phyloP scores from a whole-genome alignment of 2,113 vertebrate genomes.

The Sebastes fasciatus region DNA sequence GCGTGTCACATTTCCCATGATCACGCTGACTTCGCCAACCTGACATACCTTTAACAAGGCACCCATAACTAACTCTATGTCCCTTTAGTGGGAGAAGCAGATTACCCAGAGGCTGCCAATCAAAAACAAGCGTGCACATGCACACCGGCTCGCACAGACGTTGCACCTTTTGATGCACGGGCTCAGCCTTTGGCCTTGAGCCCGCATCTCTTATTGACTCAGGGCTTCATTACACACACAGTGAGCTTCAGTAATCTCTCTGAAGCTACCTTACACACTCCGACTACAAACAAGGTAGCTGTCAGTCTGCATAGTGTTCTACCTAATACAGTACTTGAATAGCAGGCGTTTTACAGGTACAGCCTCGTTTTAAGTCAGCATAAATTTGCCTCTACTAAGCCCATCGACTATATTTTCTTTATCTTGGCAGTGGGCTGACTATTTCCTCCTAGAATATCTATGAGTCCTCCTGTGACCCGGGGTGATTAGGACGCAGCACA shows the following conservation, averaged over 20 bases:
- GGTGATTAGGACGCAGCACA: conserved; percentile 3
- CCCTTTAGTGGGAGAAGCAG: conserved; percentile 46
- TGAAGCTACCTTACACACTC: conserved; percentile 71
- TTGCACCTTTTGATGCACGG: conserved; percentile 56
- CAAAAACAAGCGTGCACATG: conserved; percentile 50
- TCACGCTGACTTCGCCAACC: conserved; percentile 72
- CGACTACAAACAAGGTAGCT: conserved; percentile 75
- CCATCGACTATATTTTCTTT: conserved; percentile 29
- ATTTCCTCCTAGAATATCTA: conserved; percentile 38
- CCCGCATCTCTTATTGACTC: conserved; percentile 81
- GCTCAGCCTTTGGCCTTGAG: conserved; percentile 75
- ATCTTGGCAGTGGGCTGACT: conserved; percentile 31
- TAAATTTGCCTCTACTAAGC: conserved; percentile 48
- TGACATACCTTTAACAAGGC: conserved; percentile 77
- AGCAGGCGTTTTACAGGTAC: conserved; percentile 54
- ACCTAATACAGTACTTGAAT: conserved; percentile 52
- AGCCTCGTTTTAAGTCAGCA: conserved; percentile 40
- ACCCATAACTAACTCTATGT: conserved; percentile 70
- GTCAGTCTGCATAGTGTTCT: conserved; percentile 65
- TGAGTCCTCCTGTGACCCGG: conserved; percentile 30
- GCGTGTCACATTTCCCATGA: conserved; percentile 77
- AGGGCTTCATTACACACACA: conserved; percentile 81
- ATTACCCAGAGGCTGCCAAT: conserved; percentile 68
- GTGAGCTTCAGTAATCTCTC: conserved; percentile 82
- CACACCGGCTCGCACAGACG: conserved; percentile 30